Evolutionary conservation across 2,888 invertebrate genomes (phyloP).

Genomic region (Cheilosia impressa): DNA sequence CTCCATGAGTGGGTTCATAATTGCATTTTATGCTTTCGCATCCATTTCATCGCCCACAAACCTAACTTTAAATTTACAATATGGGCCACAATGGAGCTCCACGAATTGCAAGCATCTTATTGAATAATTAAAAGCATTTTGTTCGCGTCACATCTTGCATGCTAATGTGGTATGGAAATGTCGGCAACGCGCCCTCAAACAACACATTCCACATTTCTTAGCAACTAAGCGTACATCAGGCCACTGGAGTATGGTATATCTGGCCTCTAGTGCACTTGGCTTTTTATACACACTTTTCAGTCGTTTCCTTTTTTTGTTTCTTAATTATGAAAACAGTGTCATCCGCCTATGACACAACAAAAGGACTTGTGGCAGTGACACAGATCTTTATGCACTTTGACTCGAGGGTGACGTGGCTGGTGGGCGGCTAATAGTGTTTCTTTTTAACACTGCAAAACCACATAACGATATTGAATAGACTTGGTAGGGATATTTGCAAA

Average conservation of each 20-base stretch:
- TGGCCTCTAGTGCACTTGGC: not conserved
- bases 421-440: constrained; percentile 9
- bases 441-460: not conserved
- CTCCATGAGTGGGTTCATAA: constrained; percentile 60
- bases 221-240: constrained; percentile 3
- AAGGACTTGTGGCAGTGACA: constrained; percentile 38
- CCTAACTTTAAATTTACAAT: constrained; percentile 5
- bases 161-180: constrained; percentile 14
- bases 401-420: constrained; percentile 16
- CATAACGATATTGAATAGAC: not conserved
- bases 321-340: constrained; percentile 36
- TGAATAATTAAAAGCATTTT: constrained; percentile 53
- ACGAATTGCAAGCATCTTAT: constrained; percentile 48
- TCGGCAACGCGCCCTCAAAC: constrained; percentile 4
- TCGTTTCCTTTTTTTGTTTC: constrained; percentile 11
- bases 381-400: constrained; percentile 36
- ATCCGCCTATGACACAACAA: constrained; percentile 26
- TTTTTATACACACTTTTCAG: not conserved
- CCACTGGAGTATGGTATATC: not conserved
- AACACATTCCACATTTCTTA: not conserved
- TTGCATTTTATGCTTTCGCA: constrained; percentile 54
- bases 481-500: not conserved
- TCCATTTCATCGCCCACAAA: constrained; percentile 53
- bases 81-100: constrained; percentile 40
- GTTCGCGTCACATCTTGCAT: constrained; percentile 3